A percentile compares a stretch with the other conserved stretches of the same genome.
Conservation (phyloP, 2,888 invertebrate genomes). For the Arctia plantaginis region DNA sequence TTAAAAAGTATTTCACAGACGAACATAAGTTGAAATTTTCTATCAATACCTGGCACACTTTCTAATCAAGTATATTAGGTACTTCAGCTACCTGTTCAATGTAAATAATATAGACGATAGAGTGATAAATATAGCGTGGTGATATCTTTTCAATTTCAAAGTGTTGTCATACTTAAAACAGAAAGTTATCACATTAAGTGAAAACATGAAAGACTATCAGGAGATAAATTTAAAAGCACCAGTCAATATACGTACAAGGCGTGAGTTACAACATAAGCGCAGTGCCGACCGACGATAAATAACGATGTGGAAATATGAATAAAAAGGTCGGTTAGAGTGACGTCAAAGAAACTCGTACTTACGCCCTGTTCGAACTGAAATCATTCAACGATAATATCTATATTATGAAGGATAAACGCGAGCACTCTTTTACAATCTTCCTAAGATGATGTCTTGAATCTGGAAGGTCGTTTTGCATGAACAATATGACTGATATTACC, state of each 20-base stretch:
- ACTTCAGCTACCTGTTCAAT: not conserved
- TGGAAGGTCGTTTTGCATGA: conserved; percentile 70
- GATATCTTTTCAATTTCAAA: not conserved
- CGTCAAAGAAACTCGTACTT: conserved; percentile 12
- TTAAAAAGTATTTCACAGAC: too few species aligned
- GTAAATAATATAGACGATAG: not conserved
- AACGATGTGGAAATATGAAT: conserved; percentile 44
- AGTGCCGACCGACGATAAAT: conserved; percentile 29
- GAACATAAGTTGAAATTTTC: too few species aligned
- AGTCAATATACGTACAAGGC: conserved; percentile 18
- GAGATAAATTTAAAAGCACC: conserved; percentile 22
- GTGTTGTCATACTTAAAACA: not conserved
- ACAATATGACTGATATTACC: conserved; percentile 76
- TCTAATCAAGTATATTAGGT: not conserved
- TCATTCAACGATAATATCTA: conserved; percentile 59
- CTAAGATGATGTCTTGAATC: conserved; percentile 59
- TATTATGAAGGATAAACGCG: conserved; percentile 57
- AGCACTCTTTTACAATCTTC: conserved; percentile 56
- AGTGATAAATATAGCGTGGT: not conserved
- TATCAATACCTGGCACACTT: too few species aligned
- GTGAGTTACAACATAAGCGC: conserved; percentile 25
- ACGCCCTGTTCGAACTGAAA: conserved; percentile 33
- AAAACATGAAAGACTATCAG: conserved; percentile 14
- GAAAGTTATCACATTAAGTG: conserved; percentile 15
- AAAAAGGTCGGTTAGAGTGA: conserved; percentile 26